phyloP scores from a whole-genome alignment of 2,797 vertebrate species.

The Acropternis orthonyx region DNA sequence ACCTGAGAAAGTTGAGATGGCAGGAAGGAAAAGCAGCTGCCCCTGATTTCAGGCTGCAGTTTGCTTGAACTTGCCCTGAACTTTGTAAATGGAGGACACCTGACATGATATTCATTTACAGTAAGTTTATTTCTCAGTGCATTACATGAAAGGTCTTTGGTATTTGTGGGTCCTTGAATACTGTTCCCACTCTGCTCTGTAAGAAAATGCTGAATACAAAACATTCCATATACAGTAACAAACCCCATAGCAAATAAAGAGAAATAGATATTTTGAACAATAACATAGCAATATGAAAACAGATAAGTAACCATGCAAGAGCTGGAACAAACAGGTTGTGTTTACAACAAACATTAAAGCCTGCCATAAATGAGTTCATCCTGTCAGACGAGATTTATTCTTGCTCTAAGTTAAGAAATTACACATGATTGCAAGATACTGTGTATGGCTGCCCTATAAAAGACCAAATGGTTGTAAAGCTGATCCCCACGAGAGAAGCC shows the following conservation, averaged over 20 bases:
- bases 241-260: slow-evolving; percentile 67
- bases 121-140: slow-evolving; percentile 79
- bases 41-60: not conserved
- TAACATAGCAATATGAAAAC: slow-evolving; percentile 63
- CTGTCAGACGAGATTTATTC: not conserved
- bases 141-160: slow-evolving; percentile 76
- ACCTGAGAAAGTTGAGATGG: not conserved
- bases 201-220: slow-evolving; percentile 70
- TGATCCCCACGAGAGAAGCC: not conserved
- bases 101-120: slow-evolving; percentile 39
- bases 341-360: slow-evolving; percentile 19
- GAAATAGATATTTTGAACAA: slow-evolving; percentile 60
- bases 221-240: slow-evolving; percentile 74
- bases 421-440: not conserved
- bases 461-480: not conserved
- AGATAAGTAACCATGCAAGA: slow-evolving; percentile 67
- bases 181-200: slow-evolving; percentile 66
- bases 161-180: slow-evolving; percentile 72
- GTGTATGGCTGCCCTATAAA: not conserved
- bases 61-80: not conserved
- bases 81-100: not conserved
- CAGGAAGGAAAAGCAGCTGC: not conserved
- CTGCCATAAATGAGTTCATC: slow-evolving; percentile 29
- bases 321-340: slow-evolving; percentile 29
- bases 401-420: slow-evolving; percentile 12